Evolutionary conservation across 1,140 invertebrate genomes (phyloP), one percentile per base, ranked within the genome.

Genomic region (Tenebrio molitor): DNA sequence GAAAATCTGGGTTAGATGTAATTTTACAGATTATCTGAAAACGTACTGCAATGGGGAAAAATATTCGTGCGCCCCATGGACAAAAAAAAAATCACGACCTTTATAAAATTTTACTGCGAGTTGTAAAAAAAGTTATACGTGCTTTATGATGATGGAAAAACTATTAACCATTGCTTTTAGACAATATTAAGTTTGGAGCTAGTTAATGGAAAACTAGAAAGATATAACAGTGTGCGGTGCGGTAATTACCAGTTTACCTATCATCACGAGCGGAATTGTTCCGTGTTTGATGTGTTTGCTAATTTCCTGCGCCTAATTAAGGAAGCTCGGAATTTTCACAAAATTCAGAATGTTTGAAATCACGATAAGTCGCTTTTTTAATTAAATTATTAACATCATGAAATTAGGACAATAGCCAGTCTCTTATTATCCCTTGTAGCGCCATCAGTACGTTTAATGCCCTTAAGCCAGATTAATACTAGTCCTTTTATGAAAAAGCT

Each of bases 61-160:
- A n/a, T n/a, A n/a, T n/a, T n/a, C n/a, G n/a, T n/a, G n/a, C n/a
- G n/a, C n/a, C n/a, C n/a, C n/a, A n/a, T n/a, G n/a, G n/a, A n/a
- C n/a, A n/a, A 29, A 29, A 29, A 8, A 50, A 17, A 15, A 50
- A 50, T 50, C 44, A 17, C 44, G 17, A 15, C 44, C 44, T 50
- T 50, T 50, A 50, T 50, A 19, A 50, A 15, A 17, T 7, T 50
- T 50, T 50, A 50, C 44, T 15, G 19, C 10, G 2, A 15, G 44
- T 21, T 21, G 44, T 50, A 50, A 50, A 50, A 50, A 50, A 21
- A 50, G 1, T 17, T 29, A n/a, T 29, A 29, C 8, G 17, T 50
- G 21, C 17, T 50, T 50, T 50, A 50, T 17, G 44, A 50, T 50
- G 44, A 50, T 50, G 44, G 44, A 50, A 50, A 50, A 50, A 50